Conservation (phyloP, 2,113 vertebrate species). For the Coturnix japonica region DNA sequence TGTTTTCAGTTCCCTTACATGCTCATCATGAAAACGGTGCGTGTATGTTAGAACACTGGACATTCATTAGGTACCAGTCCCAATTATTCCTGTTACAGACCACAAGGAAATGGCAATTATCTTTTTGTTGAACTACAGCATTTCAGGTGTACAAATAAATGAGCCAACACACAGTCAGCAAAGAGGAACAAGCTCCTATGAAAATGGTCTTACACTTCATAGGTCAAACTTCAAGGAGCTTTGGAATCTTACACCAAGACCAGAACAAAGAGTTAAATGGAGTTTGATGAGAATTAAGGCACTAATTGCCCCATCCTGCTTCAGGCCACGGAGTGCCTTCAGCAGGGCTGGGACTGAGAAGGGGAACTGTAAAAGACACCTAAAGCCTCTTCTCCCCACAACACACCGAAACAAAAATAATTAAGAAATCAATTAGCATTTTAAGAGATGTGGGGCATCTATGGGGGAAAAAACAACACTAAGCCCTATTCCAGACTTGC, state of each 20-base stretch:
- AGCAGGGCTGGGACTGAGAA: background rate
- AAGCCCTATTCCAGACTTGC: background rate
- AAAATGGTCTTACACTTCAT: background rate
- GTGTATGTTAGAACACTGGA: background rate
- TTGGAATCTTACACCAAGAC: background rate
- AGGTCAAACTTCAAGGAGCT: background rate
- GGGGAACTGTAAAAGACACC: background rate
- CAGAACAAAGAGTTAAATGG: background rate
- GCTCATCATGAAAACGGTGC: background rate
- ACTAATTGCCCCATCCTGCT: background rate
- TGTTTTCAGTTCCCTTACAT: background rate
- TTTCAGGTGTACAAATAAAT: background rate
- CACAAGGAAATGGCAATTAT: background rate
- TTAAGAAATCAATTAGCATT: background rate
- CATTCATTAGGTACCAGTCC: background rate
- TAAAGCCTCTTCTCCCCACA: background rate
- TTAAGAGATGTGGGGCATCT: background rate
- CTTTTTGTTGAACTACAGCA: background rate
- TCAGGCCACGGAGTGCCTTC: background rate
- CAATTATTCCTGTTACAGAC: background rate
- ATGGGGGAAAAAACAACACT: accelerated
- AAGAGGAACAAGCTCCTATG: background rate
- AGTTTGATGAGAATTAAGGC: background rate
- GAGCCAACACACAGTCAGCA: background rate
- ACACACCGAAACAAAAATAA: background rate